Conservation (phyloP, 2,888 invertebrate genomes). For the Erpobdella octoculata region DNA sequence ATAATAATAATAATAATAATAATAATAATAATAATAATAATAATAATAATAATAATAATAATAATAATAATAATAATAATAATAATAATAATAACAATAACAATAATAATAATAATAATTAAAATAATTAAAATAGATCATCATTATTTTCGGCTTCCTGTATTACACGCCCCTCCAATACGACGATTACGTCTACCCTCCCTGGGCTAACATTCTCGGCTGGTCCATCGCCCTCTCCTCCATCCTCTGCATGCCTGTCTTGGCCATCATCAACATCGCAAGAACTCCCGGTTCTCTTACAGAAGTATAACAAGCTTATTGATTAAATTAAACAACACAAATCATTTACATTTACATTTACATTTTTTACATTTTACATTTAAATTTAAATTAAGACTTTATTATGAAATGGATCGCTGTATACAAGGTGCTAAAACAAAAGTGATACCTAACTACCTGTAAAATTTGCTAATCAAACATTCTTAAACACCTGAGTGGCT, state of each 20-base stretch:
- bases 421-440: no score
- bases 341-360: background rate
- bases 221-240: constrained; percentile 55
- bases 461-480: no score
- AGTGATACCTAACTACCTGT: no score
- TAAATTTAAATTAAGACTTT: background rate
- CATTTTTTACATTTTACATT: background rate
- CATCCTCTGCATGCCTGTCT: constrained; percentile 55
- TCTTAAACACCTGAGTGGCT: no score
- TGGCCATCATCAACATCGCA: constrained; percentile 65
- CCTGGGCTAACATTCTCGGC: constrained; percentile 54
- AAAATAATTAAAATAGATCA: no score
- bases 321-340: background rate
- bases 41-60: no score
- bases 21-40: no score
- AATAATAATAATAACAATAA: no score
- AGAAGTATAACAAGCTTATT: constrained; percentile 58
- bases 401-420: no score
- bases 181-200: constrained; percentile 59
- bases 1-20: no score
- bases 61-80: no score
- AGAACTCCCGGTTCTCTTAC: constrained; percentile 71
- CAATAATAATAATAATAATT: no score
- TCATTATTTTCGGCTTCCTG: constrained; percentile 80
- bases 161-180: constrained; percentile 80